Evolutionary conservation across 2,888 invertebrate species (phyloP).

Genomic region (Beris chalybata): DNA sequence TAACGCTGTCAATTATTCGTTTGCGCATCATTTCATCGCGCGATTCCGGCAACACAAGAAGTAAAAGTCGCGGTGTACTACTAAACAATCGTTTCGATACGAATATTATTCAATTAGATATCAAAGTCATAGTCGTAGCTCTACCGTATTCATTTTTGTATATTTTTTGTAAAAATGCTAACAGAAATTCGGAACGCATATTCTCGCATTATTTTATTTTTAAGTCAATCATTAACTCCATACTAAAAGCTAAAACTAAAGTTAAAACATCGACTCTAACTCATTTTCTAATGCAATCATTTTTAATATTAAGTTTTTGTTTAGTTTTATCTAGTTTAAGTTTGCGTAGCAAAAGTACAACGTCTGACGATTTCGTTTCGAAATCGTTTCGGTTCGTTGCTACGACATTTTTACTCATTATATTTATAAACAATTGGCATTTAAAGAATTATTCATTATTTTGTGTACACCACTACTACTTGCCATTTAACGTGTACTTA

Average conservation of each 20-base stretch:
- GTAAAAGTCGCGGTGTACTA: neutral
- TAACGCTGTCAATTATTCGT: conserved; percentile 12
- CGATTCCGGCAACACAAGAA: neutral
- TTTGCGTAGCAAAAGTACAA: neutral
- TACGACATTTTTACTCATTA: neutral
- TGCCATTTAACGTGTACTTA: conserved; percentile 28
- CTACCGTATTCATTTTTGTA: conserved; percentile 21
- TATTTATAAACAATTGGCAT: neutral
- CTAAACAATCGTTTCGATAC: conserved; percentile 1
- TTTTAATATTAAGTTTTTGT: conserved; percentile 17
- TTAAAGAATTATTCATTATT: neutral
- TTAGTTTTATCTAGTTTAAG: conserved; percentile 17
- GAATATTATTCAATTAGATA: conserved; percentile 7
- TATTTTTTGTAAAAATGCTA: conserved; percentile 33
- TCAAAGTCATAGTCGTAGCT: conserved; percentile 21
- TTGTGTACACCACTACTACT: neutral
- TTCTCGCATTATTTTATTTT: conserved; percentile 30
- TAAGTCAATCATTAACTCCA: conserved; percentile 25
- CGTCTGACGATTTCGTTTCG: neutral
- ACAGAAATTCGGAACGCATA: conserved; percentile 26
- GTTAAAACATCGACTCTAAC: conserved; percentile 1
- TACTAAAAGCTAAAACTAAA: conserved; percentile 6
- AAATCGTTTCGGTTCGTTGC: neutral
- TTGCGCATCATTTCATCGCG: neutral
- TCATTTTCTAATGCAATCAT: neutral